Percentiles rank a stretch among this genome's conserved stretches.
Conservation (phyloP, 2,888 invertebrate genomes). For the Crioceris asparagi region DNA sequence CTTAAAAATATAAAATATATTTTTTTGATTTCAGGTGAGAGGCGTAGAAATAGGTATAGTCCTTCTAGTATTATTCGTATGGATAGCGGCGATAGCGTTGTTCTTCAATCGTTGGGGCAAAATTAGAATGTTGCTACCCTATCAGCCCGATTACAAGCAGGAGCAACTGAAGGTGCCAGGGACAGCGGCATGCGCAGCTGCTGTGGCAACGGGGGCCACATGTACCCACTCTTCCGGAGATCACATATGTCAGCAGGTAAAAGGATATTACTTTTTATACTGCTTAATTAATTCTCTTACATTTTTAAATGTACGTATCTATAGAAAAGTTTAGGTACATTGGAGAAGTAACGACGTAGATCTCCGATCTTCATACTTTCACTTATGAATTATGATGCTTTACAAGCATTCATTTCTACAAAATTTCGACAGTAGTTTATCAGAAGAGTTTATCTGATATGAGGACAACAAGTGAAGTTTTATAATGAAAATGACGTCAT, state of each 20-base stretch:
- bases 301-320: no score
- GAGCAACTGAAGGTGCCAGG: slow-evolving; percentile 76
- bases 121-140: slow-evolving; percentile 81
- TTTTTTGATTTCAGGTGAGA: slow-evolving; percentile 59
- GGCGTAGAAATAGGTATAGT: slow-evolving; percentile 87
- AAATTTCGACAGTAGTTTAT: no score
- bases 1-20: no score
- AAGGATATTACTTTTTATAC: no score
- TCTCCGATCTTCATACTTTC: neutral
- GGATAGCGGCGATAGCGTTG: slow-evolving; percentile 77
- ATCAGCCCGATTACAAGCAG: slow-evolving; percentile 79
- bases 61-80: slow-evolving; percentile 67
- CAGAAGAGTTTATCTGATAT: no score
- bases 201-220: slow-evolving; percentile 41
- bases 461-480: no score
- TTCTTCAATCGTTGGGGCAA: slow-evolving; percentile 87
- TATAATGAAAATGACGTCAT: no score
- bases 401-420: no score
- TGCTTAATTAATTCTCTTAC: no score
- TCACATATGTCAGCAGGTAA: slow-evolving; percentile 52
- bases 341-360: no score
- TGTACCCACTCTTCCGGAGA: slow-evolving; percentile 48
- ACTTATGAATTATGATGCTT: no score
- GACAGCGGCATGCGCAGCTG: slow-evolving; percentile 55
- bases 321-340: no score